These are phyloP conservation scores for Drosophila pseudoobscura DNA, from an alignment of 1,140 invertebrate species.

Conservation along the genomic window DNA sequence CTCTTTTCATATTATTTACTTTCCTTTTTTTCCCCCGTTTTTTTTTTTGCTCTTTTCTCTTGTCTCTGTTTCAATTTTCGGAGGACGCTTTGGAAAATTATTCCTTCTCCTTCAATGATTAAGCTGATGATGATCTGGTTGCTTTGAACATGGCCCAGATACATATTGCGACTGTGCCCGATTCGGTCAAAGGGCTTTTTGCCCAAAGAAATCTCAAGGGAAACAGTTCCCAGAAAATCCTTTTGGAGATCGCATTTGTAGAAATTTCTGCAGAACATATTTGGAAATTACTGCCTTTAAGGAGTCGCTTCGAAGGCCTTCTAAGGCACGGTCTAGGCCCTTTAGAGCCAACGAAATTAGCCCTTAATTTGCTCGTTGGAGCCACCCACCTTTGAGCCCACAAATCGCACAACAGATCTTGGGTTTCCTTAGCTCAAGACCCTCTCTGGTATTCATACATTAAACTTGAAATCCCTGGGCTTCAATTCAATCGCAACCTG, in stretches of 20 bases:
- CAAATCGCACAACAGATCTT: too few relatives aligned
- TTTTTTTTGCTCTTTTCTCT: constrained; percentile 6
- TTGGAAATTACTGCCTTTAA: too few relatives aligned
- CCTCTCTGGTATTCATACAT: not conserved
- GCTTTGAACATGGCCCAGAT: constrained; percentile 46
- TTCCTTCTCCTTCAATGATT: constrained; percentile 44
- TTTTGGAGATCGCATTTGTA: too few relatives aligned
- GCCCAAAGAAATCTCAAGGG: too few relatives aligned
- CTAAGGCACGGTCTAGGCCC: too few relatives aligned
- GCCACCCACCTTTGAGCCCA: too few relatives aligned
- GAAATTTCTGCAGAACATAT: too few relatives aligned
- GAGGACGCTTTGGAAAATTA: constrained; percentile 23
- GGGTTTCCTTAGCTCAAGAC: too few relatives aligned
- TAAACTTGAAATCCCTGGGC: not conserved
- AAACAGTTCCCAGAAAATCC: too few relatives aligned
- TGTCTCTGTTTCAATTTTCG: constrained; percentile 17
- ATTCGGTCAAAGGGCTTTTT: not conserved
- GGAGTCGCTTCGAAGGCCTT: too few relatives aligned
- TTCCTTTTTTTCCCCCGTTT: not conserved
- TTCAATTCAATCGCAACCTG: constrained; percentile 23
- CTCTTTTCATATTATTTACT: constrained; percentile 43
- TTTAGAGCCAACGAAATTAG: too few relatives aligned
- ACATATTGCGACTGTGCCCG: not conserved
- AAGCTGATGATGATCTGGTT: constrained; percentile 33
- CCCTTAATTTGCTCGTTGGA: too few relatives aligned